Evolutionary conservation across 2,888 invertebrate genomes (phyloP).

Genomic region (Arctia plantaginis): DNA sequence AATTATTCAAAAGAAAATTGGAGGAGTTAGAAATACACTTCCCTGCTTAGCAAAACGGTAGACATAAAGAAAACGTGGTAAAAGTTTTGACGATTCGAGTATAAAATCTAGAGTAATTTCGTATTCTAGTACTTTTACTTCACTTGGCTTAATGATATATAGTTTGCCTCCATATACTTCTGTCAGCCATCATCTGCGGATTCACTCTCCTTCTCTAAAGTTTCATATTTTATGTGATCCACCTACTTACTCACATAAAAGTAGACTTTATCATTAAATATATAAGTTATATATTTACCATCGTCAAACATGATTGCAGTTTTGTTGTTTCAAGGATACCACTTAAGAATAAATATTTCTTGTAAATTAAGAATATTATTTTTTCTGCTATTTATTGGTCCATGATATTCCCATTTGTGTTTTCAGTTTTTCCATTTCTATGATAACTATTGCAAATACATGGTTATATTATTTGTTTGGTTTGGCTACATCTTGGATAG

Average conservation of each 20-base stretch:
- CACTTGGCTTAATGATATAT: too few species aligned
- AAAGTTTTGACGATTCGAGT: too few species aligned
- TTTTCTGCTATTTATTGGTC: background rate
- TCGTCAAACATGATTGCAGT: constrained; percentile 6
- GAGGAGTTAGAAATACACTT: too few species aligned
- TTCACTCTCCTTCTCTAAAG: background rate
- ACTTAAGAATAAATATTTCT: background rate
- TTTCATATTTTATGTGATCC: background rate
- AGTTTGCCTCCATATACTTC: background rate
- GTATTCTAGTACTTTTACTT: too few species aligned
- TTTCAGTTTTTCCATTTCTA: background rate
- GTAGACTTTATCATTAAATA: background rate
- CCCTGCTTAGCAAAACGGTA: too few species aligned
- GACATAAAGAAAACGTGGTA: too few species aligned
- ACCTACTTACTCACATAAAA: background rate
- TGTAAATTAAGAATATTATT: background rate
- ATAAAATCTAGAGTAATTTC: too few species aligned
- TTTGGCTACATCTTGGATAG: constrained; percentile 18
- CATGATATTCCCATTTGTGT: background rate
- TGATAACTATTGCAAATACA: constrained; percentile 7
- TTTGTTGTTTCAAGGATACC: background rate
- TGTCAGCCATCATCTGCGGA: background rate
- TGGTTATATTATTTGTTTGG: constrained; percentile 1
- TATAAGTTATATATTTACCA: background rate
- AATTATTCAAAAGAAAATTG: too few species aligned